A percentile compares a stretch with the other conserved stretches of the same genome.
These are phyloP conservation scores for Glossosoma conforme DNA, from an alignment of 1,140 invertebrate species.

Conservation along the genomic window DNA sequence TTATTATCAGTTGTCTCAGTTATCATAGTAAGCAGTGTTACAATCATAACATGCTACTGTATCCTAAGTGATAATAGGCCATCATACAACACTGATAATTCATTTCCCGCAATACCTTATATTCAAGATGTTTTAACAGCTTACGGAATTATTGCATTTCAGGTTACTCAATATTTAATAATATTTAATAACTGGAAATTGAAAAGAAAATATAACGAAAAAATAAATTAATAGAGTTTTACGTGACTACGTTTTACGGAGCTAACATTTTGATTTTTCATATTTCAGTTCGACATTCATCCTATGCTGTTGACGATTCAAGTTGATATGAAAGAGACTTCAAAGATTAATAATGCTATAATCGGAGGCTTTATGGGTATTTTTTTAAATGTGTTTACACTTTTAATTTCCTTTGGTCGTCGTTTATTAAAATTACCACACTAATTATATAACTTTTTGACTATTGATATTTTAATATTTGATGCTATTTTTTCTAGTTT, in stretches of 20 bases:
- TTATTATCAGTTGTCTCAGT: constrained; percentile 56
- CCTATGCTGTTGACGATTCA: constrained; percentile 73
- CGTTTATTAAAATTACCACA: background rate
- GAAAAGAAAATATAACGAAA: too few relatives aligned
- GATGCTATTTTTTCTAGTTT: constrained; percentile 44
- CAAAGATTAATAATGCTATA: constrained; percentile 59
- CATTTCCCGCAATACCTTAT: constrained; percentile 7
- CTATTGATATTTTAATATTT: constrained; percentile 1
- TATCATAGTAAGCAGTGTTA: constrained; percentile 52
- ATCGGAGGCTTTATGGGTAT: constrained; percentile 59
- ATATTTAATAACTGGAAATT: too few relatives aligned
- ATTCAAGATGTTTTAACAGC: constrained; percentile 50
- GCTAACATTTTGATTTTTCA: background rate
- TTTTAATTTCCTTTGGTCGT: background rate
- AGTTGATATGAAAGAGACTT: constrained; percentile 69
- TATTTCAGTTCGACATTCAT: constrained; percentile 71
- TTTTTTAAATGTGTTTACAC: constrained; percentile 13
- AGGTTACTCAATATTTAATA: too few relatives aligned
- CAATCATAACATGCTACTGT: constrained; percentile 52
- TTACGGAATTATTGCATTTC: constrained; percentile 63
- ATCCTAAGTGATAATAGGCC: constrained; percentile 41
- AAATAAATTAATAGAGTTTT: too few relatives aligned
- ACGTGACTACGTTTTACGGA: too few relatives aligned
- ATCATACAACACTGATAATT: constrained; percentile 31
- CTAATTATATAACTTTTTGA: background rate